These are phyloP conservation scores for Endomychus coccineus DNA, from an alignment of 2,888 invertebrate species.

Conservation along the genomic window DNA sequence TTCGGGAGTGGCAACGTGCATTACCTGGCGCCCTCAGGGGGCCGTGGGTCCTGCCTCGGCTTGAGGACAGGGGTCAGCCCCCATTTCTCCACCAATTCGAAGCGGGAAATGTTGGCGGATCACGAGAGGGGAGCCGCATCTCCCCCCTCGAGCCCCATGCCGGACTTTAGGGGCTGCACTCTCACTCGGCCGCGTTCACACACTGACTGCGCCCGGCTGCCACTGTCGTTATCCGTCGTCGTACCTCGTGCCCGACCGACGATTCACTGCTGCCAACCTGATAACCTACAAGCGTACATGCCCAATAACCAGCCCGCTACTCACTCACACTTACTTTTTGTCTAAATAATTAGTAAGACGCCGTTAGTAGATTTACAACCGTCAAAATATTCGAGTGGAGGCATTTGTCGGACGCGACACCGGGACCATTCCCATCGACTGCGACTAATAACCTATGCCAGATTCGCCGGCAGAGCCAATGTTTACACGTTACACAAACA, in stretches of 20 bases:
- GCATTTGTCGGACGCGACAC: constrained; percentile 7
- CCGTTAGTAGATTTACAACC: neutral
- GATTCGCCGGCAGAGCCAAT: constrained; percentile 11
- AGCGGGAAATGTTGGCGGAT: constrained; percentile 91
- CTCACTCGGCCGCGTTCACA: constrained; percentile 43
- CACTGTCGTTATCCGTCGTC: constrained; percentile 35
- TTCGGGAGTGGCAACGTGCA: constrained; percentile 29
- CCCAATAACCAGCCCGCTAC: constrained; percentile 11
- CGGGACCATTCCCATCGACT: constrained; percentile 12
- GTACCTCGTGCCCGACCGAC: constrained; percentile 33
- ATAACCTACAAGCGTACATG: constrained; percentile 15
- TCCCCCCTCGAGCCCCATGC: constrained; percentile 58
- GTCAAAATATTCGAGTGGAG: constrained; percentile 6
- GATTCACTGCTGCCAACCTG: constrained; percentile 39
- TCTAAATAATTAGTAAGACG: constrained; percentile 1
- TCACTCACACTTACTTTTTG: constrained; percentile 5
- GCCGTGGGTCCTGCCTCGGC: constrained; percentile 87
- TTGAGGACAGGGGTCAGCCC: constrained; percentile 96
- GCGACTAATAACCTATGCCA: constrained; percentile 11
- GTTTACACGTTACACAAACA: constrained; percentile 14
- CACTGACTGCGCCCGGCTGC: constrained; percentile 43
- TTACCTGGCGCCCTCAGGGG: constrained; percentile 74
- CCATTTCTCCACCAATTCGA: constrained; percentile 97
- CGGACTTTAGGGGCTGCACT: constrained; percentile 45
- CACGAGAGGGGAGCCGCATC: constrained; percentile 54